Evolutionary conservation across 2,113 vertebrate genomes (phyloP), one percentile per base, ranked within the genome.

Genomic region (Callospermophilus lateralis): DNA sequence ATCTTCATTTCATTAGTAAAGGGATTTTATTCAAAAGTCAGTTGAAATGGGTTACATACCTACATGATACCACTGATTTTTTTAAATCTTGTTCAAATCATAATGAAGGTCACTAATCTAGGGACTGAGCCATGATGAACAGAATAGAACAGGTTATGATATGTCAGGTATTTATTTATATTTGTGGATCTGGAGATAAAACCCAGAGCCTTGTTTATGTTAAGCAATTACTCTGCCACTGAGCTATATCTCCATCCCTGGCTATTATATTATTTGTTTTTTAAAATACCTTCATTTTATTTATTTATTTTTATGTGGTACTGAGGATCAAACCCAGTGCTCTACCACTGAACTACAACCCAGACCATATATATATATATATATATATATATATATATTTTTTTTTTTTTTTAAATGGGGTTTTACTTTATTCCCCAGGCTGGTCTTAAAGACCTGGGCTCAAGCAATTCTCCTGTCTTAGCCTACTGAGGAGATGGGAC

Each of bases 11-110:
- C 70, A 63, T 86, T 93, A 85, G 63, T 79, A 83, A n/a, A 24
- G 30, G 30, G 39, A 88, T 94, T 95, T 94, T 78, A 58, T 90
- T 84, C 92, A 77, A 94, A 61, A 88, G 15, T 77, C 92, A 20
- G 30, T 91, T 80, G 26, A 95, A 84, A 87, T 77, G 85, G 68
- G 37, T 32, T 86, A 39, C 3, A 28, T 84, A 77, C 9, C 10
- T 85, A 2, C 63, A 30, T 89, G 48, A 85, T 74, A 55, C 17
- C 9, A 87, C 4, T 72, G n/a, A 48, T 65, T 88, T 37, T 58
- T 1, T 92, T 8, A 1, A 8, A 16, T 80, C 58, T 92, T 79
- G 37, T 81, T 92, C 88, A 91, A 89, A 89, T 94, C 39, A 84
- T 78, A 93, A 85, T 81, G 37, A 65, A 77, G 70, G 42, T 79